Evolutionary conservation across 2,797 vertebrate genomes (phyloP), one percentile per base, ranked within the genome.

Genomic region (Synanceia verrucosa): DNA sequence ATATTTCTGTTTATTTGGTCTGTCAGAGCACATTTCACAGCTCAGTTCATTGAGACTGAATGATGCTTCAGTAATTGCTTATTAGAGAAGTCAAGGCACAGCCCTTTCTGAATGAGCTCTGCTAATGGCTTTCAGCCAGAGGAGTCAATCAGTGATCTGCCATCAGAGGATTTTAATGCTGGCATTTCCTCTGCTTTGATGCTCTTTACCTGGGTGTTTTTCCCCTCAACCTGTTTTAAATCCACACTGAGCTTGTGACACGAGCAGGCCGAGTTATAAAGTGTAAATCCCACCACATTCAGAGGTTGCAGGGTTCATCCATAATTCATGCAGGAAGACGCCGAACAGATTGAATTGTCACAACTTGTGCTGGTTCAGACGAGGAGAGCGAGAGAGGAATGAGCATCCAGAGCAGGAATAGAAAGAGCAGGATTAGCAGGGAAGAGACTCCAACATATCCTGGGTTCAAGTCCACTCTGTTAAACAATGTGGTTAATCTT

Each of bases 341-440:
- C 66, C 33, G 70, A 84, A 74, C 86, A 82, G 82, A 86, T 88
- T 89, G 87, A 88, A 81, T 73, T 84, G 85, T 88, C 85, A 78
- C 79, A 83, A 81, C 61, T 71, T 57, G 2, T 60, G 43, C 77
- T 41, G 71, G 44, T 70, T 37, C 69, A 63, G 73, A 80, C n/a
- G 64, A 62, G 68, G 63, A 50, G 56, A 51, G 59, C 1, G 21
- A 62, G 67, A 53, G 78, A 64, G 64, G 56, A 71, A 71, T 56
- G 56, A 73, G 65, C 75, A 21, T 70, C 55, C 80, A 36, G 62
- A 71, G 57, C 60, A 51, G 55, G 62, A 72, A 57, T 31, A 70
- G 65, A 70, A 65, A 47, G 56, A 63, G 33, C 3, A 24, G 56
- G 66, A 70, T 79, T 78, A 84, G 59, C 21, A 26, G n/a, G 48